Percentiles rank a stretch among this genome's conserved stretches.
These are phyloP conservation scores for Hyles euphorbiae DNA, from an alignment of 1,140 invertebrate genomes.

Conservation along the genomic window DNA sequence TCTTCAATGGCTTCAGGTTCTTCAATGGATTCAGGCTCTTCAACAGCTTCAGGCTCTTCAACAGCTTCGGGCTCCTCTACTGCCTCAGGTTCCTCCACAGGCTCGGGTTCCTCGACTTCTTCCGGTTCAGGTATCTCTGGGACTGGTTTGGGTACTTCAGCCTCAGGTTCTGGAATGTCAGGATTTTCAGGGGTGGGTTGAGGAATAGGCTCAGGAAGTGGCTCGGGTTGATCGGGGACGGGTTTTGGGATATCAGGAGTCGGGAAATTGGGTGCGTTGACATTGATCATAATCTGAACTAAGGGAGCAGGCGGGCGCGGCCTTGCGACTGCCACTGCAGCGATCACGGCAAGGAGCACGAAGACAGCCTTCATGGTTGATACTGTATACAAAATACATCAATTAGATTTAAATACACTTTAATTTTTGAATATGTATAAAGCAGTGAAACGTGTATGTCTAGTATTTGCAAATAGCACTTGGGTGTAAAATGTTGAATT, in stretches of 20 bases:
- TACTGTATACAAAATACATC: background rate
- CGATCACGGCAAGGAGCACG: background rate
- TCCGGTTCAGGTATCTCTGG: too few species aligned
- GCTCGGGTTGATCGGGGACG: background rate
- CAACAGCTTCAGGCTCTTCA: too few species aligned
- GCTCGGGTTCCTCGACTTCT: background rate
- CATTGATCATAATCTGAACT: constrained; percentile 4
- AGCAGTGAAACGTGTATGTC: too few species aligned
- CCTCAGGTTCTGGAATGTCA: background rate
- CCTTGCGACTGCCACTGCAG: constrained; percentile 1
- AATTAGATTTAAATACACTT: too few species aligned
- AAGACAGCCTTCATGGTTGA: constrained; percentile 1
- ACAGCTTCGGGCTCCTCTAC: too few species aligned
- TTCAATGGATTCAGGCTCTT: background rate
- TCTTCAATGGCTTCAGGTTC: background rate
- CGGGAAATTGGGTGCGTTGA: background rate
- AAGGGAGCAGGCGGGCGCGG: background rate
- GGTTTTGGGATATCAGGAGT: background rate
- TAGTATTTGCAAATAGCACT: too few species aligned
- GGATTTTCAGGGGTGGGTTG: background rate
- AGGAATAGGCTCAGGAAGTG: background rate
- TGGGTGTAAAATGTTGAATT: too few species aligned
- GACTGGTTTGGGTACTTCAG: too few species aligned
- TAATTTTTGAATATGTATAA: too few species aligned
- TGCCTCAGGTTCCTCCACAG: too few species aligned